phyloP scores from a whole-genome alignment of 1,140 invertebrate species.

The Pygmarrhopalites habei region DNA sequence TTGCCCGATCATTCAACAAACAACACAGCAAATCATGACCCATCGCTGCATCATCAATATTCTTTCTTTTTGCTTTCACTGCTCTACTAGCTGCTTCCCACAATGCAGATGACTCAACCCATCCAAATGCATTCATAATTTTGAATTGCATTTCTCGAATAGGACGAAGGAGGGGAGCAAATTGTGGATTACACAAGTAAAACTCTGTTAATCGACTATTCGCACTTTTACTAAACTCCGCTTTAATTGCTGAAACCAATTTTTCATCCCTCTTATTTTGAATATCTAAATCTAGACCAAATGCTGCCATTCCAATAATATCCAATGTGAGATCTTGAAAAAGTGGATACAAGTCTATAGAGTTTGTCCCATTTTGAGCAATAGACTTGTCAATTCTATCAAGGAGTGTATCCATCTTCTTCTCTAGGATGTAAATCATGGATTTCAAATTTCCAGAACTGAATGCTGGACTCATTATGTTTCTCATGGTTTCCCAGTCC shows the following conservation, averaged over 20 bases:
- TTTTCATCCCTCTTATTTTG: conserved; percentile 17
- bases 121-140: background rate
- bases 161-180: conserved; percentile 8
- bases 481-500: conserved; percentile 20
- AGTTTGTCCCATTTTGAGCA: background rate
- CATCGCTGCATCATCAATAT: background rate
- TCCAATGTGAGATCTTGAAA: conserved; percentile 22
- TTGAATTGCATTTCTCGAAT: conserved; percentile 1
- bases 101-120: conserved; percentile 1
- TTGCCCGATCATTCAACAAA: background rate
- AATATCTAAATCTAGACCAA: conserved; percentile 24
- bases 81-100: conserved; percentile 13
- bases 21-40: conserved; percentile 3
- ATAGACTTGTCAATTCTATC: no score
- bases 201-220: background rate
- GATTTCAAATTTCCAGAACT: background rate
- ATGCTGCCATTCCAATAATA: conserved; percentile 26
- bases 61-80: background rate
- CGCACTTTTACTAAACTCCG: conserved; percentile 25
- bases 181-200: conserved; percentile 26
- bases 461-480: conserved; percentile 8
- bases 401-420: conserved; percentile 7
- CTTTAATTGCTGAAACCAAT: conserved; percentile 16
- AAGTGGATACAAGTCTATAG: conserved; percentile 20
- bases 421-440: background rate